A percentile compares a stretch with the other conserved stretches of the same genome.
Evolutionary conservation across 2,797 vertebrate species (phyloP).

Genomic region (Chrysocyon brachyurus): DNA sequence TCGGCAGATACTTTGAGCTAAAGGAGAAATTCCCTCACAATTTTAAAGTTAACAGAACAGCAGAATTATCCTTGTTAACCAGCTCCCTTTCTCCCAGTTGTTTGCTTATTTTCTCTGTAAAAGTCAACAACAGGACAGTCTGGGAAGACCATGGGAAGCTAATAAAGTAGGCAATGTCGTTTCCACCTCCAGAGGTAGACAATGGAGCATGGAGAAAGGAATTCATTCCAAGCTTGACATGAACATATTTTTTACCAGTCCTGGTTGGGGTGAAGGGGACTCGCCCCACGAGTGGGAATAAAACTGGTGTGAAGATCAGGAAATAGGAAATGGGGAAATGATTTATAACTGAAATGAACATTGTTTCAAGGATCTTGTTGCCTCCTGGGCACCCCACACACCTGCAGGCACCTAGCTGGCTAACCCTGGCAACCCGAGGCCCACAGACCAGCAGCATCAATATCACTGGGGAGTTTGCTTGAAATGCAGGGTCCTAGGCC

Average conservation of each 20-base stretch:
- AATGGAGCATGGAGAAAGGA: rapidly evolving
- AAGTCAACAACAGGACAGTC: constrained; percentile 54
- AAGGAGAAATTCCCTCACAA: constrained; percentile 57
- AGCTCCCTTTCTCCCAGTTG: constrained; percentile 39
- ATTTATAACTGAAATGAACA: neutral
- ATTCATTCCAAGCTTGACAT: neutral
- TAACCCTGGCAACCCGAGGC: neutral
- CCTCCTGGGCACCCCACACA: neutral
- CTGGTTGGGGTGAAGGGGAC: neutral
- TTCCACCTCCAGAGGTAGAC: neutral
- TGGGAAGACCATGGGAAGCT: neutral
- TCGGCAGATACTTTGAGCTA: constrained; percentile 19
- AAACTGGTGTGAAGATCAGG: neutral
- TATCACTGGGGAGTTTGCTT: neutral
- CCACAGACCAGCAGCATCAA: neutral
- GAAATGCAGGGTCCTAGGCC: neutral
- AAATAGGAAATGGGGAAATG: neutral
- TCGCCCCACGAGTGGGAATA: neutral
- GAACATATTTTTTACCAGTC: neutral
- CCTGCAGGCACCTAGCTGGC: neutral
- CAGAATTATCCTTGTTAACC: constrained; percentile 22
- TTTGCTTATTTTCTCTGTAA: constrained; percentile 65
- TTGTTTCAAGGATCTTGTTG: neutral
- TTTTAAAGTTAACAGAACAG: constrained; percentile 59
- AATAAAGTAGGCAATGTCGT: neutral